phyloP scores from a whole-genome alignment of 2,797 vertebrate species.

The Gymnoscopelus microlampas region DNA sequence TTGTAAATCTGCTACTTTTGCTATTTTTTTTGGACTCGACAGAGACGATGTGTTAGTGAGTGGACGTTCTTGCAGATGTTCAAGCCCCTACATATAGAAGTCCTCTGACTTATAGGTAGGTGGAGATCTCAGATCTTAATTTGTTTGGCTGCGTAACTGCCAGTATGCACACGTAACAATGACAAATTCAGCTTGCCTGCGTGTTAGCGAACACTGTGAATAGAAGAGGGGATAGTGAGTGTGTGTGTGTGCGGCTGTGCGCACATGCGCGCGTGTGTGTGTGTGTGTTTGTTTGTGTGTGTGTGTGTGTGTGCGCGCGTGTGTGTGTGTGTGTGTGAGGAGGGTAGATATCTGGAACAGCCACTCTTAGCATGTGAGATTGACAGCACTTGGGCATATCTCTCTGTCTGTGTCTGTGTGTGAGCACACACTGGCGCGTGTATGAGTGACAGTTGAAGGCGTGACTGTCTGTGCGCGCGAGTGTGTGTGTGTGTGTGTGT shows the following conservation, averaged over 20 bases:
- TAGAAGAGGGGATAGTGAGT: neutral
- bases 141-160: no score
- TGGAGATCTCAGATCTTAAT: no score
- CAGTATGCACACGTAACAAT: no score
- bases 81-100: no score
- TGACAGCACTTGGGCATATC: slow-evolving; percentile 2
- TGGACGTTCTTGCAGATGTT: no score
- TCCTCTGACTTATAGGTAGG: no score
- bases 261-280: neutral
- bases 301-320: slow-evolving; percentile 19
- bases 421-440: slow-evolving; percentile 3
- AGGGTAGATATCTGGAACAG: neutral
- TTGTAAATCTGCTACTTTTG: no score
- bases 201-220: no score
- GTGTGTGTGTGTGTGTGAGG: neutral
- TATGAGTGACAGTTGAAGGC: slow-evolving; percentile 45
- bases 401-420: slow-evolving; percentile 23
- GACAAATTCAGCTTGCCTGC: no score
- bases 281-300: neutral
- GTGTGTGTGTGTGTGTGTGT: slow-evolving; percentile 69
- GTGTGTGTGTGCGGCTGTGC: slow-evolving; percentile 18
- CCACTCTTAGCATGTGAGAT: neutral
- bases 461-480: neutral
- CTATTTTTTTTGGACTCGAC: no score
- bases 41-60: no score